Evolutionary conservation across 1,140 invertebrate genomes (phyloP).

Genomic region (Gonatopus flavifemur): DNA sequence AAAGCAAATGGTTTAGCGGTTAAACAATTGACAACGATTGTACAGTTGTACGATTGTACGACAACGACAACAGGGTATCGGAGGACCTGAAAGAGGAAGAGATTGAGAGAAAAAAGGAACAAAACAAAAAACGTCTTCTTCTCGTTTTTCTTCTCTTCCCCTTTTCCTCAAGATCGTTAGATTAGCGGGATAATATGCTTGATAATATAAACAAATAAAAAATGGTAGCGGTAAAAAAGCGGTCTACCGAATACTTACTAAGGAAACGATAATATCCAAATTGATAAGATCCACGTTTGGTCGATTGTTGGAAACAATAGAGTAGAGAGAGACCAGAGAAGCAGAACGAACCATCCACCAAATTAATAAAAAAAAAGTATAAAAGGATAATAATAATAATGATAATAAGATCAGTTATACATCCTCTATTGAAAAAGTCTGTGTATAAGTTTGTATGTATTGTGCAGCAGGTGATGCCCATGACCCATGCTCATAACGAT

Average conservation of each 20-base stretch:
- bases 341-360: conserved; percentile 54
- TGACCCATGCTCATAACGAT: no score
- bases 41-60: no score
- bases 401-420: no score
- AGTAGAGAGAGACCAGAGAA: conserved; percentile 38
- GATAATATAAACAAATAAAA: conserved; percentile 19
- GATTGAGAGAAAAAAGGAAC: no score
- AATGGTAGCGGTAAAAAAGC: conserved; percentile 31
- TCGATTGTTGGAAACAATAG: conserved; percentile 44
- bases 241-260: conserved; percentile 51
- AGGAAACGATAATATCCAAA: conserved; percentile 46
- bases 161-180: no score
- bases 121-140: no score
- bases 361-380: conserved; percentile 56
- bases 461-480: no score
- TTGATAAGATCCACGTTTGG: conserved; percentile 38
- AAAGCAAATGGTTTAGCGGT: conserved; percentile 55
- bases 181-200: no score
- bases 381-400: conserved; percentile 51
- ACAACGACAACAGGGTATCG: no score
- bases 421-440: conserved; percentile 3
- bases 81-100: no score
- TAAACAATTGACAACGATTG: no score
- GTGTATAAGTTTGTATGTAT: neutral
- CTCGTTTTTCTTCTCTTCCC: no score